Percentiles rank a stretch among this genome's conserved stretches.
Evolutionary conservation across 2,888 invertebrate species (phyloP).

Genomic region (Drosophila yooni): DNA sequence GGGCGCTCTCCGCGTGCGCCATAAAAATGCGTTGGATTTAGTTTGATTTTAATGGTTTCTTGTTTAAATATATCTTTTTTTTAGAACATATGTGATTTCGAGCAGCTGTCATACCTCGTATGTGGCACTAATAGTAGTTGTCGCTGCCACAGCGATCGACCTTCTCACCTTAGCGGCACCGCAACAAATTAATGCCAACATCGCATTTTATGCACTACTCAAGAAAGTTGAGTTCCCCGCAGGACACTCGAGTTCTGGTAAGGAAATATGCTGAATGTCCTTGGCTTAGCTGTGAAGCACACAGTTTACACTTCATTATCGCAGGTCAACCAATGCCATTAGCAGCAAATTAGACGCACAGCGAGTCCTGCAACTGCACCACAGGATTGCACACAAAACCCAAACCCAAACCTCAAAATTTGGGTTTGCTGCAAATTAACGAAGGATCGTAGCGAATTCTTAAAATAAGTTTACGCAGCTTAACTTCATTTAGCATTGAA

Average conservation of each 20-base stretch:
- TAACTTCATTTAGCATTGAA: conserved; percentile 23
- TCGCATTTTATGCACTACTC: conserved; percentile 48
- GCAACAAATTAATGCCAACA: conserved; percentile 67
- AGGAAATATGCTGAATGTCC: conserved; percentile 40
- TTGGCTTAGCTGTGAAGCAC: conserved; percentile 47
- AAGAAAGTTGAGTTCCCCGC: conserved; percentile 32
- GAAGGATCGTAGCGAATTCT: conserved; percentile 12
- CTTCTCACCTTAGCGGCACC: conserved; percentile 42
- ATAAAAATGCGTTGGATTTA: conserved; percentile 62
- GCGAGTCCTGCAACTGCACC: conserved; percentile 19
- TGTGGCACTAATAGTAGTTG: not conserved
- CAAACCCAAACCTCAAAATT: conserved; percentile 22
- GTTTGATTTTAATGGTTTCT: conserved; percentile 61
- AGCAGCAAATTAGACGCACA: conserved; percentile 71
- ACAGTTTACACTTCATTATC: conserved; percentile 80
- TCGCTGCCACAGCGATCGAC: conserved; percentile 7
- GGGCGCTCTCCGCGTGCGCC: conserved; percentile 26
- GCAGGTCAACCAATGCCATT: conserved; percentile 75
- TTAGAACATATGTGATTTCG: conserved; percentile 40
- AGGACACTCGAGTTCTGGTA: conserved; percentile 33
- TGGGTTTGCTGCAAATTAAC: conserved; percentile 4
- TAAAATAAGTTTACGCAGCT: conserved; percentile 11
- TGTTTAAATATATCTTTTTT: conserved; percentile 66
- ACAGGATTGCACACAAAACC: conserved; percentile 13
- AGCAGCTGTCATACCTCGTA: conserved; percentile 31